Evolutionary conservation across 2,888 invertebrate genomes (phyloP), one percentile per base, ranked within the genome.

Genomic region (Thecophora atra): DNA sequence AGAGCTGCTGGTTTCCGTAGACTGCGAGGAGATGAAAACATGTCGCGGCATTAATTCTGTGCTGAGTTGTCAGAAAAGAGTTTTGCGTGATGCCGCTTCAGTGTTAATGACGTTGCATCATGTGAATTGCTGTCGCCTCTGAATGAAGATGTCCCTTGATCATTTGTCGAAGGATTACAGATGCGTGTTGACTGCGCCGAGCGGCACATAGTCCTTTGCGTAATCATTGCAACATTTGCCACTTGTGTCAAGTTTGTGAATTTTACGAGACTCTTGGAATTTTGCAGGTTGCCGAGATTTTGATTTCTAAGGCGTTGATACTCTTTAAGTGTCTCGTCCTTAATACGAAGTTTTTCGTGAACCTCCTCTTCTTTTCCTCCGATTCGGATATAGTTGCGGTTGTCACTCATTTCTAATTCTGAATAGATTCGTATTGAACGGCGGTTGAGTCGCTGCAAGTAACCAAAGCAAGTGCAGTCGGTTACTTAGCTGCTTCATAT

Each of bases 371-470:
- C 7, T 37, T 37, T 37, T 37, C 11, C 37, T 37, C 6, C n/a
- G 8, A 56, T 56, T 24, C 56, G 56, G 56, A 19, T 56, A 3
- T 13, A 58, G 58, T 58, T 58, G 8, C 58, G n/a, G n/a, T n/a
- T n/a, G n/a, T n/a, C n/a, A n/a, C n/a, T n/a, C n/a, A n/a, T n/a
- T 58, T 17, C 37, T 8, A 8, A 37, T 11, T 6, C 7, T 37
- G 37, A 37, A 37, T 37, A 6, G 37, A 37, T 8, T 37, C n/a
- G 15, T 1, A 47, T 4, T 47, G 47, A 11, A 5, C 11, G 15
- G 47, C 15, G 17, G n/a, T 47, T 11, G n/a, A n/a, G 47, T 8
- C n/a, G n/a, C n/a, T n/a, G 47, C 5, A 47, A 47, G 47, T 37
- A 37, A 47, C 47, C 17, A 2, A n/a, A 5, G 6, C 15, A 47